Percentiles rank a stretch among this genome's conserved stretches.
These are phyloP conservation scores for Beris chalybata DNA, from an alignment of 2,888 invertebrate genomes.

Conservation along the genomic window DNA sequence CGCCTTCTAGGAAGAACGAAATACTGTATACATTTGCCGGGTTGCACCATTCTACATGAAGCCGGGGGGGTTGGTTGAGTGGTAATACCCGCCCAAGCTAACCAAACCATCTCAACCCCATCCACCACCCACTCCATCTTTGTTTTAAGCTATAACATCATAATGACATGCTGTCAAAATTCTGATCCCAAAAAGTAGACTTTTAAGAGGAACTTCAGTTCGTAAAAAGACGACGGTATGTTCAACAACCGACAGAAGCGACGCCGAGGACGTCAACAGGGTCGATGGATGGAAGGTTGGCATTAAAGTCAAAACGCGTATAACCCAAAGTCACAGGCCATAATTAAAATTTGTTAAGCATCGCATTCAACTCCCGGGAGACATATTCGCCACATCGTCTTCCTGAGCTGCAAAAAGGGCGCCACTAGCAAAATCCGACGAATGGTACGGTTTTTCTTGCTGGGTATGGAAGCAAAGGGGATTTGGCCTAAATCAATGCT, in stretches of 20 bases:
- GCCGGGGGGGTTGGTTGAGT: no score
- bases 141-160: conserved; percentile 25
- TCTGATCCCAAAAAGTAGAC: conserved; percentile 24
- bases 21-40: no score
- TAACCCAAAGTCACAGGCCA: conserved; percentile 32
- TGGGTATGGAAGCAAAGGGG: neutral
- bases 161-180: conserved; percentile 29
- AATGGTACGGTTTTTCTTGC: no score
- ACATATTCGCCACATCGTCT: conserved; percentile 16
- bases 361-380: conserved; percentile 26
- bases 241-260: neutral
- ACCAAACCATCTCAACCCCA: neutral
- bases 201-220: conserved; percentile 16
- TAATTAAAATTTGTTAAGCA: conserved; percentile 37
- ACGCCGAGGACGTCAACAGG: conserved; percentile 1
- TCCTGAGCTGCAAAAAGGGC: neutral
- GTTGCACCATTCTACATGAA: no score
- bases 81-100: no score
- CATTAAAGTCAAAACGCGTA: conserved; percentile 20
- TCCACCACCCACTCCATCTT: neutral
- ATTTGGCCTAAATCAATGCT: neutral
- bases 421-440: neutral
- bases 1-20: no score
- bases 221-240: neutral
- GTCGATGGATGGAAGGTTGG: conserved; percentile 8